Conservation (phyloP, 2,888 invertebrate species). For the Keiferia lycopersicella region DNA sequence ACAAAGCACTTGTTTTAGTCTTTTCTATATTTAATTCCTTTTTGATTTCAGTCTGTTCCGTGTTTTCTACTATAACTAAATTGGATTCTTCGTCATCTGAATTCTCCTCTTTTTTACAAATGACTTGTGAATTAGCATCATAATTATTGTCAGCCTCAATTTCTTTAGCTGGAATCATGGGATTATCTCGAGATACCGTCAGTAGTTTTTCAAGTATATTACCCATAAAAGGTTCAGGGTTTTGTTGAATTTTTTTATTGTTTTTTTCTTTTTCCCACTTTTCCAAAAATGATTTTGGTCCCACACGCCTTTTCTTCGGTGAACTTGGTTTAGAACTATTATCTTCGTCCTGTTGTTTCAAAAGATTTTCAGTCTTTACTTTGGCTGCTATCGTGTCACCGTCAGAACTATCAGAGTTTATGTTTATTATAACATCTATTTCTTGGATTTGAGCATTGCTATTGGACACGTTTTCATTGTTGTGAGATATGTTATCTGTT, state of each 20-base stretch:
- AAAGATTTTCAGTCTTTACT: neutral
- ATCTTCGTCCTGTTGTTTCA: neutral
- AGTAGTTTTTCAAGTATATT: neutral
- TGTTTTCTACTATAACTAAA: neutral
- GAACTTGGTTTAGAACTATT: neutral
- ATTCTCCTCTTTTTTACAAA: neutral
- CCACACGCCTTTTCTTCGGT: neutral
- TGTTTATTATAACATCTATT: neutral
- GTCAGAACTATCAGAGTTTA: neutral
- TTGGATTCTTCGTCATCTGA: neutral
- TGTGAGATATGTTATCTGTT: neutral
- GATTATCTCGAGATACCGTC: neutral
- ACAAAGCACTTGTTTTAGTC: neutral
- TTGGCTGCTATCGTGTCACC: neutral
- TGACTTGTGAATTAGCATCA: too few species aligned
- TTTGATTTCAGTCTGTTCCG: constrained; percentile 1
- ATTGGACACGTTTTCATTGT: neutral
- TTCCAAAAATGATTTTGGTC: constrained; percentile 1
- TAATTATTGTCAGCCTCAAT: neutral
- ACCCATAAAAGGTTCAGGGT: neutral
- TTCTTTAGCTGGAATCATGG: neutral
- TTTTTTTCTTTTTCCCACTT: neutral
- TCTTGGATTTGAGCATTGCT: neutral
- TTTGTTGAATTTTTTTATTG: neutral
- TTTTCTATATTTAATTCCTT: neutral